A percentile compares a stretch with the other conserved stretches of the same genome.
Conservation (phyloP, 1,140 invertebrate genomes). For the Diabrotica undecimpunctata region DNA sequence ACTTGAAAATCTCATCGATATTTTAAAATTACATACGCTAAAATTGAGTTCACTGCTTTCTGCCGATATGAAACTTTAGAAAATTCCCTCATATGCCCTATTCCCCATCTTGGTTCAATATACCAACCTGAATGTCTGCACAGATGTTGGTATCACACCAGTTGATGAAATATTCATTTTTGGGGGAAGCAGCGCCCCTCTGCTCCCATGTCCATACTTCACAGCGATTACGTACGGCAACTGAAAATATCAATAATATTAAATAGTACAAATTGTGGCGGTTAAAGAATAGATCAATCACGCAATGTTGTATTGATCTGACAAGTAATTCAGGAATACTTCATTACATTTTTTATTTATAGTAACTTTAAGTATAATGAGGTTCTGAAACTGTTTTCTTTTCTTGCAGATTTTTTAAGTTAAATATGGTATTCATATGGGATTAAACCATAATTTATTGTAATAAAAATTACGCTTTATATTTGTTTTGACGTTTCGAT, state of each 20-base stretch:
- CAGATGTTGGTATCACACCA: constrained; percentile 69
- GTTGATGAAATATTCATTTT: constrained; percentile 75
- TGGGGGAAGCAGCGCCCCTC: constrained; percentile 68
- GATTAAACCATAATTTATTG: too few relatives aligned
- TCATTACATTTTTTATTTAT: too few relatives aligned
- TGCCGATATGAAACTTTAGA: constrained; percentile 3
- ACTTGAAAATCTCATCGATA: constrained; percentile 17
- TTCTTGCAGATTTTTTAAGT: too few relatives aligned
- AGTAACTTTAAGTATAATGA: too few relatives aligned
- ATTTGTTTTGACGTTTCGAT: too few relatives aligned
- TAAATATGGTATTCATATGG: too few relatives aligned
- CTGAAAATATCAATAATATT: constrained; percentile 49
- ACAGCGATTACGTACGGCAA: constrained; percentile 73
- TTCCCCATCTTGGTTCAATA: constrained; percentile 12
- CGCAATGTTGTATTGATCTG: neutral
- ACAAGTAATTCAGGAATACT: too few relatives aligned
- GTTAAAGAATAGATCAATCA: constrained; percentile 6
- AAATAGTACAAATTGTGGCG: constrained; percentile 16
- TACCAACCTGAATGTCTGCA: constrained; percentile 67
- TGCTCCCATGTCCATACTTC: constrained; percentile 74
- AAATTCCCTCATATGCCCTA: constrained; percentile 8
- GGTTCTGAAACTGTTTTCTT: too few relatives aligned
- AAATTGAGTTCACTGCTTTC: constrained; percentile 19
- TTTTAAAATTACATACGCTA: constrained; percentile 15
- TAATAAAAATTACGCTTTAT: too few relatives aligned